These are phyloP conservation scores for Fratercula arctica DNA, from an alignment of 2,797 vertebrate species.

Conservation along the genomic window DNA sequence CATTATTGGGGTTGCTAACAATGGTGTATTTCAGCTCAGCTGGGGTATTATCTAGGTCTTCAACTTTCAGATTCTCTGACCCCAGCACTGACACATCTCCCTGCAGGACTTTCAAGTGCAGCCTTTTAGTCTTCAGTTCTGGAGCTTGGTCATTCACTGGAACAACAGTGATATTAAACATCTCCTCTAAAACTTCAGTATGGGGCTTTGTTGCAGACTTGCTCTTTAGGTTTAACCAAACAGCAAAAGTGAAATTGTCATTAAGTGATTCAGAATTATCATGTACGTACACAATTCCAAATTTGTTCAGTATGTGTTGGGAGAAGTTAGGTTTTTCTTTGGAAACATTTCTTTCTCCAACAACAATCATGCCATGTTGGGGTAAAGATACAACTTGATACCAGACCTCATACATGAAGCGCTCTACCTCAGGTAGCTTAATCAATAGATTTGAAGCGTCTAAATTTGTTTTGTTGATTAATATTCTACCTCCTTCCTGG, in stretches of 20 bases:
- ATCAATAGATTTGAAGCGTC: slow-evolving; percentile 88
- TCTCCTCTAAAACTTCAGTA: slow-evolving; percentile 80
- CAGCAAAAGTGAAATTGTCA: slow-evolving; percentile 85
- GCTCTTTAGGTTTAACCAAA: slow-evolving; percentile 87
- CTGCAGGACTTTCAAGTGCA: slow-evolving; percentile 83
- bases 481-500: slow-evolving; percentile 83
- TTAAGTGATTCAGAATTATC: slow-evolving; percentile 86
- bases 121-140: slow-evolving; percentile 87
- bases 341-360: slow-evolving; percentile 87
- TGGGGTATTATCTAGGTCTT: slow-evolving; percentile 86
- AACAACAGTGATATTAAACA: slow-evolving; percentile 85
- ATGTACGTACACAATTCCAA: slow-evolving; percentile 86
- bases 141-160: slow-evolving; percentile 89
- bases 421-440: slow-evolving; percentile 80
- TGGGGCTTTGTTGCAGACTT: slow-evolving; percentile 79
- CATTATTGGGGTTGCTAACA: slow-evolving; percentile 86
- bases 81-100: slow-evolving; percentile 78
- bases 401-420: slow-evolving; percentile 85
- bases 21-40: slow-evolving; percentile 85
- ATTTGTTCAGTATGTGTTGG: slow-evolving; percentile 86
- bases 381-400: slow-evolving; percentile 87
- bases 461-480: slow-evolving; percentile 84
- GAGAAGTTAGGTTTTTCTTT: slow-evolving; percentile 90
- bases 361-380: slow-evolving; percentile 81
- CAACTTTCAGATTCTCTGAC: slow-evolving; percentile 83